Evolutionary conservation across 2,888 invertebrate genomes (phyloP).

Genomic region (Ischnus inquisitorius): DNA sequence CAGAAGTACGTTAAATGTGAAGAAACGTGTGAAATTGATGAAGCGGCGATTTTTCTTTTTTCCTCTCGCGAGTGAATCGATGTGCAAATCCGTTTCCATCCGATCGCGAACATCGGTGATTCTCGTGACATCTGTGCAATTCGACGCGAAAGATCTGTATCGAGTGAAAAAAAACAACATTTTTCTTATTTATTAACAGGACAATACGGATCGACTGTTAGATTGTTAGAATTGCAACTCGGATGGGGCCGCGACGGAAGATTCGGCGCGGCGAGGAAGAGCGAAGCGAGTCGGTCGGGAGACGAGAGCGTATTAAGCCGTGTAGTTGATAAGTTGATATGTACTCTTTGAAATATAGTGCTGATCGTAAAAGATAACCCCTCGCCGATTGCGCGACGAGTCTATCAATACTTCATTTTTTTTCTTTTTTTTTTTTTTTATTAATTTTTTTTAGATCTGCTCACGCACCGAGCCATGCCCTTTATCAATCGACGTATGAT

Average conservation of each 20-base stretch:
- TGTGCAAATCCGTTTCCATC: constrained; percentile 1
- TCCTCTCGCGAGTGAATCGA: neutral
- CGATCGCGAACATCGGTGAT: neutral
- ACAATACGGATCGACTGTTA: constrained; percentile 37
- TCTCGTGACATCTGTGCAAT: constrained; percentile 53
- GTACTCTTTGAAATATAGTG: constrained; percentile 76
- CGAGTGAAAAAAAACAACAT: constrained; percentile 20
- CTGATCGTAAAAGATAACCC: constrained; percentile 68
- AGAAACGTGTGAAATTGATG: neutral
- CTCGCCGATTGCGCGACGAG: constrained; percentile 19
- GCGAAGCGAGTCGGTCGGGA: constrained; percentile 10
- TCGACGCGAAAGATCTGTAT: constrained; percentile 25
- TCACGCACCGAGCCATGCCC: constrained; percentile 14
- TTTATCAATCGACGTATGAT: neutral
- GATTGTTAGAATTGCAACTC: constrained; percentile 39
- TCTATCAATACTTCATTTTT: constrained; percentile 23
- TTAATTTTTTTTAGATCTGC: constrained; percentile 19
- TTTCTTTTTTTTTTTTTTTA: neutral
- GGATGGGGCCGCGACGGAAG: constrained; percentile 18
- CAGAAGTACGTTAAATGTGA: too few species aligned
- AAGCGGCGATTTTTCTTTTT: neutral
- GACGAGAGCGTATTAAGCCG: constrained; percentile 59
- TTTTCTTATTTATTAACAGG: constrained; percentile 38
- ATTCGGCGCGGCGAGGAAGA: neutral
- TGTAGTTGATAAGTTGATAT: constrained; percentile 75